Evolutionary conservation across 2,797 vertebrate species (phyloP), one percentile per base, ranked within the genome.

Genomic region (Alectoris magna): DNA sequence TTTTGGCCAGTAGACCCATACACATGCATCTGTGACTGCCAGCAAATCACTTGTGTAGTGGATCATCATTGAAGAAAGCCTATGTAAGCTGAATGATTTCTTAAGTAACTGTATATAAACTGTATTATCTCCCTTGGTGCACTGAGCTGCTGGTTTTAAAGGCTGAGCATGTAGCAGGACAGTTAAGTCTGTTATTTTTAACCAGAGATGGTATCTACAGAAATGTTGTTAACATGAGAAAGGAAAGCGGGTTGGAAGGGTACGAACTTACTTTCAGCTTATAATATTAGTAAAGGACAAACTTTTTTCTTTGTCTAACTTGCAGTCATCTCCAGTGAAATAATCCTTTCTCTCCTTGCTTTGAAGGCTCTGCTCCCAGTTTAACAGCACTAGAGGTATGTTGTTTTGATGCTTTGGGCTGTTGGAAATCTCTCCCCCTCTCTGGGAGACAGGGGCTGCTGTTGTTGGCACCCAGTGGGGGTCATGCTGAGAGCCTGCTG

Each of bases 401-500:
- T 44, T 59, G 38, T 7, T 55, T 22, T 59, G 14, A 5, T 70
- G n/a, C 16, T 68, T 68, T 34, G 44, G 27, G n/a, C 41, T 29
- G 17, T 26, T 22, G 51, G 24, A 59, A 77, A 69, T 27, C 9
- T 59, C 76, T 18, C 7, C 24, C 21, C 48, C 19, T 2, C 26
- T 31, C 31, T 14, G 0, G 0, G 23, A 11, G 22, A 11, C 26
- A 10, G 59, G 24, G 15, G 18, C 31, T 58, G 66, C 51, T 8
- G 7, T 17, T 1, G 1, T 15, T 0, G 0, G 27, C 15, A 14
- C 12, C 11, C 0, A 0, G 2, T 29, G 18, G 7, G 22, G 22
- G 8, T 27, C 18, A 6, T 1, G 0, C 1, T n/a, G 26, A 29
- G 51, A 22, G 6, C 39, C n/a, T 34, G n/a, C 18, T 44, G 21